Percentiles rank a stretch among this genome's conserved stretches.
Conservation (phyloP, 2,113 vertebrate species). For the Pachyramphus minor region DNA sequence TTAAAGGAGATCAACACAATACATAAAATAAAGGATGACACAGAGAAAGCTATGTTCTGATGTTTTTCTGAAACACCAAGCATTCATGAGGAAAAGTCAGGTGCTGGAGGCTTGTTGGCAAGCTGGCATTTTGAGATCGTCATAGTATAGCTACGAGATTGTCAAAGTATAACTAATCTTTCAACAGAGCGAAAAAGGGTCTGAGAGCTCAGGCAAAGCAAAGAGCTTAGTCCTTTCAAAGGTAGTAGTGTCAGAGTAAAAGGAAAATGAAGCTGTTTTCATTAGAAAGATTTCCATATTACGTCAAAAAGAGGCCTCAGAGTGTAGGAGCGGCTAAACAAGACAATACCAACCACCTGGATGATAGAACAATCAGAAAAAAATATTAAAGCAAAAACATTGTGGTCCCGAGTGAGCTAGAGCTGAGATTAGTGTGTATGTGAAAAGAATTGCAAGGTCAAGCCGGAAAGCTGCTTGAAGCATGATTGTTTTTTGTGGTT, state of each 20-base stretch:
- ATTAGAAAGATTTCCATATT: not conserved
- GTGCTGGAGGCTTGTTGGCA: not conserved
- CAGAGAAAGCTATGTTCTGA: not conserved
- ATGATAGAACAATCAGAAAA: too few species aligned
- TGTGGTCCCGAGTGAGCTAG: too few species aligned
- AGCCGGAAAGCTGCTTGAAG: too few species aligned
- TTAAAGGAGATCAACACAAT: not conserved
- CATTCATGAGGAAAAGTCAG: not conserved
- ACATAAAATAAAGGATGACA: not conserved
- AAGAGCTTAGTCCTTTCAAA: not conserved
- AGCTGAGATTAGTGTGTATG: too few species aligned
- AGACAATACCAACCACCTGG: too few species aligned
- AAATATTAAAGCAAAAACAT: too few species aligned
- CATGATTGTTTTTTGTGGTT: too few species aligned
- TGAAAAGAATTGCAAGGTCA: too few species aligned
- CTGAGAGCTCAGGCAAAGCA: not conserved
- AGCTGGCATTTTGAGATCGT: not conserved
- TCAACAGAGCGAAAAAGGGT: not conserved
- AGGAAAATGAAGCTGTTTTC: not conserved
- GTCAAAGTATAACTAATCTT: not conserved
- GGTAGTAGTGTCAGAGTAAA: not conserved
- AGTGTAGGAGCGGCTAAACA: too few species aligned
- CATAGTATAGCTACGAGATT: too few species aligned
- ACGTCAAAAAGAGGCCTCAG: not conserved
- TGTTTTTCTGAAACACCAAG: not conserved